Percentiles rank a stretch among this genome's conserved stretches.
Conservation (phyloP, 2,888 invertebrate genomes). For the Neoaliturus tenellus region DNA sequence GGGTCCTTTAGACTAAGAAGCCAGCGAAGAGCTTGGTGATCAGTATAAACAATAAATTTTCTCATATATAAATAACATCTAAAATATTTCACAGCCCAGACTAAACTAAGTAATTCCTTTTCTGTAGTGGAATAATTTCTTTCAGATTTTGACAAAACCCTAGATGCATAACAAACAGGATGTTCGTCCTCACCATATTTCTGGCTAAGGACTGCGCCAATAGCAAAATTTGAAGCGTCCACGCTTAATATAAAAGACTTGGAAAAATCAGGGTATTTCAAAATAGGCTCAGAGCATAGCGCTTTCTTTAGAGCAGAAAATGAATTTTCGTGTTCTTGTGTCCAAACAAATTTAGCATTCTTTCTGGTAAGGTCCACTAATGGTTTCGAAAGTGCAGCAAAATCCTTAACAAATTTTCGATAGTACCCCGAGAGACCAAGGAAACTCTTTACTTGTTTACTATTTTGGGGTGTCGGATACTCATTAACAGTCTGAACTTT, state of each 20-base stretch:
- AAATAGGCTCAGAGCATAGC: constrained; percentile 65
- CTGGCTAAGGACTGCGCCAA: no score
- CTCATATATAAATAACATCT: constrained; percentile 69
- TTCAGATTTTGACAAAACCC: constrained; percentile 68
- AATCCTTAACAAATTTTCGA: constrained; percentile 70
- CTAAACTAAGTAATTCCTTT: constrained; percentile 68
- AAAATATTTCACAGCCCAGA: constrained; percentile 68
- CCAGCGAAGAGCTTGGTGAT: constrained; percentile 70
- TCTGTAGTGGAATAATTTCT: constrained; percentile 67
- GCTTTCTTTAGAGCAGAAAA: constrained; percentile 59
- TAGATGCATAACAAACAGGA: constrained; percentile 68
- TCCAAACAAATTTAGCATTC: constrained; percentile 63
- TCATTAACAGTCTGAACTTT: constrained; percentile 51
- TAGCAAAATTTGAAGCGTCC: constrained; percentile 68
- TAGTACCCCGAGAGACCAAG: constrained; percentile 70
- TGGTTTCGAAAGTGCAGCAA: constrained; percentile 67
- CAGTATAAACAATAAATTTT: constrained; percentile 70
- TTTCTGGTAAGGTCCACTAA: constrained; percentile 63
- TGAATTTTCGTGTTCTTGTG: constrained; percentile 50
- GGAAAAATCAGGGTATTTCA: constrained; percentile 69
- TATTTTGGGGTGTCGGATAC: constrained; percentile 57
- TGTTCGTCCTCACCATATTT: no score
- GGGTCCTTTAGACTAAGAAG: constrained; percentile 70
- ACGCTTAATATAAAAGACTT: constrained; percentile 68
- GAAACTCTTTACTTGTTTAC: constrained; percentile 65